Evolutionary conservation across 2,888 invertebrate species (phyloP).

Genomic region (Euproctis similis): DNA sequence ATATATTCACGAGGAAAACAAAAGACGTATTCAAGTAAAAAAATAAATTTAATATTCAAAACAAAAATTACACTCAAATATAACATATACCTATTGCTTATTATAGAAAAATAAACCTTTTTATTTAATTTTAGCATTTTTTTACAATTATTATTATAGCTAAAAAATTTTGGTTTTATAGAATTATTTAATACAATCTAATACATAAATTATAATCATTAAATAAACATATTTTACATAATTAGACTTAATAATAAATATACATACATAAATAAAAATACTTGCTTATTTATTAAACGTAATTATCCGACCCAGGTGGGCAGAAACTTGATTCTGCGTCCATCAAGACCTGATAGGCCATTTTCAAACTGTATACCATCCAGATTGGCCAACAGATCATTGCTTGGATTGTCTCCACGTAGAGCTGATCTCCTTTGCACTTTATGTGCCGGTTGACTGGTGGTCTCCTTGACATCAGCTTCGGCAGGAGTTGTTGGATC

Average conservation of each 20-base stretch:
- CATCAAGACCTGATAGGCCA: slow-evolving; percentile 41
- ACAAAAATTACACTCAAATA: no score
- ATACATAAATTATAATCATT: no score
- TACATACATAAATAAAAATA: not conserved
- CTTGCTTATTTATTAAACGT: not conserved
- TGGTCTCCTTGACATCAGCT: slow-evolving; percentile 24
- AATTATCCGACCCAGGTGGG: slow-evolving; percentile 59
- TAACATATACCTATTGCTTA: no score
- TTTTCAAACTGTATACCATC: slow-evolving; percentile 47
- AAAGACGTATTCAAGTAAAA: no score
- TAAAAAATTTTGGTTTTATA: no score
- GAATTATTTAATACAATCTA: no score
- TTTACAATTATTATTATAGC: no score
- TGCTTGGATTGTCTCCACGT: slow-evolving; percentile 49
- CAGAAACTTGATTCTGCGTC: slow-evolving; percentile 60
- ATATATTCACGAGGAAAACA: no score
- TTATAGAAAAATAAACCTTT: no score
- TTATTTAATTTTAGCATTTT: no score
- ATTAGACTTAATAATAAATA: not conserved
- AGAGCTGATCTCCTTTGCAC: slow-evolving; percentile 51
- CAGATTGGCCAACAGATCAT: slow-evolving; percentile 51
- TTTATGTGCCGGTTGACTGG: slow-evolving; percentile 30
- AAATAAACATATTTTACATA: no score
- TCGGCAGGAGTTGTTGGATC: slow-evolving; percentile 25
- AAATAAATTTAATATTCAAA: no score